Percentiles rank a stretch among this genome's conserved stretches.
phyloP scores from a whole-genome alignment of 2,113 vertebrate species.

The Haemorhous mexicanus region DNA sequence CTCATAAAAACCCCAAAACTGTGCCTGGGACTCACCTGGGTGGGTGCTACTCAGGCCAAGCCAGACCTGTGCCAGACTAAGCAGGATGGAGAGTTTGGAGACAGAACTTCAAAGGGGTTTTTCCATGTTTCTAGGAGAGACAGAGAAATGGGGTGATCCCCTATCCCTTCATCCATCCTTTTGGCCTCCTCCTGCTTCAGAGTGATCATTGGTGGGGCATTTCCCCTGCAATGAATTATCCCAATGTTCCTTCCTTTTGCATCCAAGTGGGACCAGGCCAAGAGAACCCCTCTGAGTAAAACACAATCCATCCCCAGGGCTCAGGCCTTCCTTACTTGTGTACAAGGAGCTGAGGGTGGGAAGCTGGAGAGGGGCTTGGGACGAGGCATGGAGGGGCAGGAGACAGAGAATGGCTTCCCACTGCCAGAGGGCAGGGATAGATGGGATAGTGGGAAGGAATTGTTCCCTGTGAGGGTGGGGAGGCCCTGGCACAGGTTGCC shows the following conservation, averaged over 20 bases:
- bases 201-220: fast-evolving
- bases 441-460: not conserved
- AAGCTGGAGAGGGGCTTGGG: not conserved
- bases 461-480: fast-evolving
- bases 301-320: not conserved
- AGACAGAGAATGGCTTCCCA: not conserved
- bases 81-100: not conserved
- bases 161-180: not conserved
- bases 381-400: not conserved
- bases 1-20: not conserved
- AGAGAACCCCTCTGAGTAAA: not conserved
- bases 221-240: not conserved
- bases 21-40: not conserved
- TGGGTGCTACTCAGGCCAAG: not conserved
- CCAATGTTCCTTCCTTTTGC: not conserved
- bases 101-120: not conserved
- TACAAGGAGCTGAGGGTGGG: not conserved
- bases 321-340: not conserved
- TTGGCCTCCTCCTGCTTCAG: not conserved
- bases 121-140: not conserved
- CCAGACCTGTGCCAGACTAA: not conserved
- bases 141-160: fast-evolving
- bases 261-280: not conserved
- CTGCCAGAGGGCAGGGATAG: fast-evolving
- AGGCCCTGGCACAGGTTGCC: not conserved